phyloP scores from a whole-genome alignment of 2,113 vertebrate species.

The Rhizomys pruinosus region DNA sequence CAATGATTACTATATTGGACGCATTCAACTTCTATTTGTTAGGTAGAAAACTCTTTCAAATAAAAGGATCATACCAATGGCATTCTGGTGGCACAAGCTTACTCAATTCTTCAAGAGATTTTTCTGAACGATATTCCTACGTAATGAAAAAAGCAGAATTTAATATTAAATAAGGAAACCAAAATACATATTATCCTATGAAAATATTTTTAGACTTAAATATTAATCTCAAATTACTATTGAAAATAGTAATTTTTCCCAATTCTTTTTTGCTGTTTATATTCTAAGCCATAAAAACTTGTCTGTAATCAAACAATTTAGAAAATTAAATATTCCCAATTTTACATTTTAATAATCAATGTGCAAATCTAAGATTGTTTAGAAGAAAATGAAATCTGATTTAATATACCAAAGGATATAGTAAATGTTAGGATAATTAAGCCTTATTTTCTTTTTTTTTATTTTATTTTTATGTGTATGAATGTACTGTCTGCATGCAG shows the following conservation, averaged over 20 bases:
- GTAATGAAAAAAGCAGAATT: slow-evolving; percentile 35
- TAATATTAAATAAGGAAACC: slow-evolving; percentile 55
- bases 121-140: slow-evolving; percentile 98
- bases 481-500: too few relatives aligned
- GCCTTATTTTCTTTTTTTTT: slow-evolving; percentile 55
- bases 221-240: slow-evolving; percentile 24
- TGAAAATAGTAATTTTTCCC: slow-evolving; percentile 30
- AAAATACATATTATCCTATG: neutral
- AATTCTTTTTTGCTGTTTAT: slow-evolving; percentile 31
- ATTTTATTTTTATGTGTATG: too few relatives aligned
- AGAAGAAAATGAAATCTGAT: slow-evolving; percentile 47
- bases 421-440: slow-evolving; percentile 43
- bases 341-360: slow-evolving; percentile 54
- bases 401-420: neutral
- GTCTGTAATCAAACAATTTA: slow-evolving; percentile 44
- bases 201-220: slow-evolving; percentile 22
- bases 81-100: slow-evolving; percentile 98
- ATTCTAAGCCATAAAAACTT: slow-evolving; percentile 11
- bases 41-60: slow-evolving; percentile 19
- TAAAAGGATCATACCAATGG: slow-evolving; percentile 91
- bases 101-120: slow-evolving; percentile 96
- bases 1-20: neutral
- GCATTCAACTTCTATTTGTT: slow-evolving; percentile 32
- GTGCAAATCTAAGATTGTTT: slow-evolving; percentile 39
- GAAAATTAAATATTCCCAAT: slow-evolving; percentile 44